Conservation (phyloP, 2,888 invertebrate genomes). For the Furcula furcula region DNA sequence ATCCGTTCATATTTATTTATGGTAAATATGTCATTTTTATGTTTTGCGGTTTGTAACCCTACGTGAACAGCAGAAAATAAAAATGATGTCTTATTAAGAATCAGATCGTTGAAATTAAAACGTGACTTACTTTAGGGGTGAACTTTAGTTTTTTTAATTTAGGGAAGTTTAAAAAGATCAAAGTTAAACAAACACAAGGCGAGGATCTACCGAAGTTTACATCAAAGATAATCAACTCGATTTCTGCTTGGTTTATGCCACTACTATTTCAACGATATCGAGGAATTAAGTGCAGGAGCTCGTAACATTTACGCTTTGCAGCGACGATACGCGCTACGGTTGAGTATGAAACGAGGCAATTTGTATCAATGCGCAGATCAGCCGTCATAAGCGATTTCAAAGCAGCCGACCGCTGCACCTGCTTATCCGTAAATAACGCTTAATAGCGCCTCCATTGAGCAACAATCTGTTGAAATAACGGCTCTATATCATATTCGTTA, state of each 20-base stretch:
- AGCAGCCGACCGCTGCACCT: constrained; percentile 69
- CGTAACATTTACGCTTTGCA: constrained; percentile 15
- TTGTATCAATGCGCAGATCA: constrained; percentile 67
- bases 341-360: constrained; percentile 59
- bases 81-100: too few species aligned
- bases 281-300: constrained; percentile 10
- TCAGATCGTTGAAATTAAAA: too few species aligned
- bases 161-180: neutral
- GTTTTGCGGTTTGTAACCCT: too few species aligned
- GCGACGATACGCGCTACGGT: constrained; percentile 23
- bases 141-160: neutral
- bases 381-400: constrained; percentile 55
- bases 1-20: too few species aligned
- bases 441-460: constrained; percentile 46
- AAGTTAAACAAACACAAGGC: neutral
- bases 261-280: neutral
- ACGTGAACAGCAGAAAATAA: too few species aligned
- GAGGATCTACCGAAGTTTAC: neutral
- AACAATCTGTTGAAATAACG: constrained; percentile 7
- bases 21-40: too few species aligned
- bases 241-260: neutral
- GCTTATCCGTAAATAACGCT: constrained; percentile 62
- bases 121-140: too few species aligned
- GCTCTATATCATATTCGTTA: constrained; percentile 15
- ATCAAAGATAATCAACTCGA: neutral